Conservation (phyloP, 2,797 vertebrate species). For the Acanthurus tractus region DNA sequence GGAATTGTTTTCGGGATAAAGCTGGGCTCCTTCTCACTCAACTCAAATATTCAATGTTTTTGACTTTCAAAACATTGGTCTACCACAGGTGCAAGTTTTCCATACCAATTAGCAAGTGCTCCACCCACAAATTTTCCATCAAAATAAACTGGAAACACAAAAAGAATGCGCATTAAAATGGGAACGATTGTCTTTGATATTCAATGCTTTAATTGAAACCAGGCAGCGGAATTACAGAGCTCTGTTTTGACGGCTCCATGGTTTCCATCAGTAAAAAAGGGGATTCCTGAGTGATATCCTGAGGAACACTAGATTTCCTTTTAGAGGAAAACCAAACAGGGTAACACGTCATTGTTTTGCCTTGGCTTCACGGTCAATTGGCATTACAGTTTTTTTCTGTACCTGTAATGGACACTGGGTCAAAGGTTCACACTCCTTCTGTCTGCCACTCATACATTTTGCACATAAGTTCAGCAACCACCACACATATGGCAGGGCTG, state of each 20-base stretch:
- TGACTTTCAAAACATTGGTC: conserved; percentile 84
- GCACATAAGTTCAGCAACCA: conserved; percentile 69
- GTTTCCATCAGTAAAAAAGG: conserved; percentile 80
- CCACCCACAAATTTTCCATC: conserved; percentile 85
- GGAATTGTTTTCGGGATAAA: conserved; percentile 75
- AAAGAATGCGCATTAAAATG: conserved; percentile 83
- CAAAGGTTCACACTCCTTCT: conserved; percentile 78
- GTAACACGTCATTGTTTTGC: conserved; percentile 83
- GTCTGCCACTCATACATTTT: conserved; percentile 69
- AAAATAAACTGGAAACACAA: conserved; percentile 82
- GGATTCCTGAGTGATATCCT: conserved; percentile 84
- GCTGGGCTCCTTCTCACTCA: conserved; percentile 69
- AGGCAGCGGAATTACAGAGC: conserved; percentile 76
- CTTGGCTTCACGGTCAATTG: conserved; percentile 69
- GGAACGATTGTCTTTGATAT: conserved; percentile 86
- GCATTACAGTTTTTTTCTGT: conserved; percentile 53
- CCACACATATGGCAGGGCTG: conserved; percentile 77
- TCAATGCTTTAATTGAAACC: conserved; percentile 85
- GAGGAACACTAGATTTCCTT: conserved; percentile 81
- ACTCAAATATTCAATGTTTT: conserved; percentile 82
- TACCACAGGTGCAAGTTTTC: conserved; percentile 87
- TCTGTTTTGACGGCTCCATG: conserved; percentile 80
- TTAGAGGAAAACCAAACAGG: conserved; percentile 77
- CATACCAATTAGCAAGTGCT: conserved; percentile 84
- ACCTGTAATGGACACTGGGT: conserved; percentile 76